A percentile compares a stretch with the other conserved stretches of the same genome.
These are phyloP conservation scores for Rhyzopertha dominica DNA, from an alignment of 1,140 invertebrate species.

Conservation along the genomic window DNA sequence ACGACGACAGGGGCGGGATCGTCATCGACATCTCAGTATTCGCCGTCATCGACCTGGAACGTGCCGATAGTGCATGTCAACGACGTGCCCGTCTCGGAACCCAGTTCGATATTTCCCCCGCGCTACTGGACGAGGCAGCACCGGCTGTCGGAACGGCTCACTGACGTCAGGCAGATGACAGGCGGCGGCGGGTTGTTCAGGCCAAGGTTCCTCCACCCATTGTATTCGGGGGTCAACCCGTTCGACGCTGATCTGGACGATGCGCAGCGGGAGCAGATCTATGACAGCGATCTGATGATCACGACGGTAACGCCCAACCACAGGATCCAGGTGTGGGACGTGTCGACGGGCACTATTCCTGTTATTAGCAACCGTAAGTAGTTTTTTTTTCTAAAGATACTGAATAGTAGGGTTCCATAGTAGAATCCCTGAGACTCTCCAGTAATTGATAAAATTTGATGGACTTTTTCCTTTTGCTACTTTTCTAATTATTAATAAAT, in stretches of 20 bases:
- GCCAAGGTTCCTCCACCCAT: slow-evolving; percentile 45
- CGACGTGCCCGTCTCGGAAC: slow-evolving; percentile 50
- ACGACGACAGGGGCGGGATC: slow-evolving; percentile 12
- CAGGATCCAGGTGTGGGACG: slow-evolving; percentile 80
- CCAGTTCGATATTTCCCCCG: slow-evolving; percentile 13
- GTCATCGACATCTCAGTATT: not conserved
- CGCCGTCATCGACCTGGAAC: slow-evolving; percentile 32
- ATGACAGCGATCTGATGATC: slow-evolving; percentile 40
- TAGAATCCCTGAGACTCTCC: too few relatives aligned
- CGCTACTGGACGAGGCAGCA: slow-evolving; percentile 22
- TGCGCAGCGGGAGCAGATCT: slow-evolving; percentile 37
- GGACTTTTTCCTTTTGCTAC: not conserved
- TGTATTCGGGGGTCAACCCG: slow-evolving; percentile 41
- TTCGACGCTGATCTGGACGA: slow-evolving; percentile 45
- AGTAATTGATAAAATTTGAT: too few relatives aligned
- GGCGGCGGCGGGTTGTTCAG: slow-evolving; percentile 32
- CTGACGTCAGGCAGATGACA: slow-evolving; percentile 30
- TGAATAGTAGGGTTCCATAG: too few relatives aligned
- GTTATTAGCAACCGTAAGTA: slow-evolving; percentile 67
- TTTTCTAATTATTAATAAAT: not conserved
- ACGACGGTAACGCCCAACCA: slow-evolving; percentile 54
- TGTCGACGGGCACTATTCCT: slow-evolving; percentile 64
- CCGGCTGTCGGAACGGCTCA: slow-evolving; percentile 25
- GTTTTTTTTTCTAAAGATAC: too few relatives aligned
- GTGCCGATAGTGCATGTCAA: slow-evolving; percentile 57